Conservation (phyloP, 2,797 vertebrate species). For the Bryconaethiops microstoma region DNA sequence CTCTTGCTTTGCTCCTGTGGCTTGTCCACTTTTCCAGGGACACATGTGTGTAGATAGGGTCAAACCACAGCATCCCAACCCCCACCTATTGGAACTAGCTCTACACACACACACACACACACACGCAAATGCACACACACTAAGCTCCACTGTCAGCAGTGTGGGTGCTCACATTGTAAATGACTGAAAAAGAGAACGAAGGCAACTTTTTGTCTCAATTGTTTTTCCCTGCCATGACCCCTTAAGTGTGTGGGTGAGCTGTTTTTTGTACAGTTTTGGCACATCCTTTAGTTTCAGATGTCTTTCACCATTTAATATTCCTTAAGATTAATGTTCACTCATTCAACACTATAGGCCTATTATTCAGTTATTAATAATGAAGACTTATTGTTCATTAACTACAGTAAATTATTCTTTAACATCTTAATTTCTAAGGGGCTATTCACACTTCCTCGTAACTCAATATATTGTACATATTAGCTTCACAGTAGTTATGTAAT, state of each 20-base stretch:
- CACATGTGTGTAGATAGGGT: conserved; percentile 56
- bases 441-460: not conserved
- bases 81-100: not conserved
- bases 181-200: conserved; percentile 56
- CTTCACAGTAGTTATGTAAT: not conserved
- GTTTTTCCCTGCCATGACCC: conserved; percentile 50
- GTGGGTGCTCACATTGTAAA: conserved; percentile 68
- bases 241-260: not conserved
- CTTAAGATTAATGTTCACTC: too few species aligned
- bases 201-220: conserved; percentile 64
- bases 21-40: conserved; percentile 53
- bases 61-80: conserved; percentile 43
- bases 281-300: conserved; percentile 15
- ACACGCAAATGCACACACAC: conserved; percentile 8
- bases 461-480: not conserved
- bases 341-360: not conserved
- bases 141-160: conserved; percentile 75
- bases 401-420: not conserved
- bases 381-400: not conserved
- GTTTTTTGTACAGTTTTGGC: conserved; percentile 19
- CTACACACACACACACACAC: not conserved
- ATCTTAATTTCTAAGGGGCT: not conserved
- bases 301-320: not conserved
- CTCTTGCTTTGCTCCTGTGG: conserved; percentile 51
- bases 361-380: not conserved